These are phyloP conservation scores for Carterocephalus palaemon DNA, from an alignment of 2,888 invertebrate species.

Conservation along the genomic window DNA sequence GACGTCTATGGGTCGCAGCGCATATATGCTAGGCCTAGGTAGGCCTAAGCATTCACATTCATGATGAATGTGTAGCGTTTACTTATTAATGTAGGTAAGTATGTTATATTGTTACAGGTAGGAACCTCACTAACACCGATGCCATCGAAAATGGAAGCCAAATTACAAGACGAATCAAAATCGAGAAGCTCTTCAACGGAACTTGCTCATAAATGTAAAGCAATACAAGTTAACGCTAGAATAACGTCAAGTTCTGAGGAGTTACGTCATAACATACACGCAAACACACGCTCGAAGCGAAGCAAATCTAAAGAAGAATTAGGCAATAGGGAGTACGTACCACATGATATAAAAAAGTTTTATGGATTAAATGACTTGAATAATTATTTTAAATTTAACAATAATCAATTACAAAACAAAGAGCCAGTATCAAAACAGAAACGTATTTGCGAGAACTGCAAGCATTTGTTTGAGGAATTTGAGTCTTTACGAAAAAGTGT, in stretches of 20 bases:
- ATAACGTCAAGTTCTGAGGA: conserved; percentile 16
- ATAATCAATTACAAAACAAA: background rate
- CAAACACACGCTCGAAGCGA: conserved; percentile 32
- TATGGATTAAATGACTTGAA: conserved; percentile 35
- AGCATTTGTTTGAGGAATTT: background rate
- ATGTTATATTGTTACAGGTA: conserved; percentile 45
- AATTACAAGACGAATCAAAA: conserved; percentile 32
- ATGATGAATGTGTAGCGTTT: too few species aligned
- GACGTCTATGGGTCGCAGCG: too few species aligned
- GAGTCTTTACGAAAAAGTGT: conserved; percentile 9
- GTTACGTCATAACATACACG: conserved; percentile 11
- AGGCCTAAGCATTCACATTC: too few species aligned
- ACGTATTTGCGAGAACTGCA: background rate
- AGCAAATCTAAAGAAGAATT: conserved; percentile 47
- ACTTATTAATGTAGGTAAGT: background rate
- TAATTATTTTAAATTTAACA: background rate
- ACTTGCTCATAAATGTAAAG: conserved; percentile 6
- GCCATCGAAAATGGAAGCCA: conserved; percentile 30
- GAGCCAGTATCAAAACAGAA: conserved; percentile 1
- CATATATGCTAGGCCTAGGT: too few species aligned
- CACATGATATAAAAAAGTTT: conserved; percentile 38
- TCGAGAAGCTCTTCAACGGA: conserved; percentile 2
- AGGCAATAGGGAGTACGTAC: conserved; percentile 31
- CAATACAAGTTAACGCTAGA: conserved; percentile 7
- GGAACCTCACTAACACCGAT: conserved; percentile 45